Evolutionary conservation across 2,113 vertebrate species (phyloP).

Genomic region (Boleophthalmus pectinirostris): DNA sequence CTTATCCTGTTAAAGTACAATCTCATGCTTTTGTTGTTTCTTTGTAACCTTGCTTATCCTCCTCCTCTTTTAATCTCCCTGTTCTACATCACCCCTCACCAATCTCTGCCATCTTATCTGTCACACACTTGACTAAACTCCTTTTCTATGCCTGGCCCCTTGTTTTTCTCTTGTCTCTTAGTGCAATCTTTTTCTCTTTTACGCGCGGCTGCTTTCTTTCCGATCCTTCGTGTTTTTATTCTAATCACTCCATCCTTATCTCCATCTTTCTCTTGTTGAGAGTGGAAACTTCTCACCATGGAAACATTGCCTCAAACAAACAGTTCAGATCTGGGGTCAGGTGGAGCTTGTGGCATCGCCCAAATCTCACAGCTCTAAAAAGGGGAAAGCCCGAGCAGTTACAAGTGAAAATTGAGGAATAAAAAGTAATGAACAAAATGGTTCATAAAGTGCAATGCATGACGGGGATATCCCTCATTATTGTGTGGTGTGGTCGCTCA

Average conservation of each 20-base stretch:
- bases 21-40: constrained; percentile 42
- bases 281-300: constrained; percentile 66
- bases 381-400: constrained; percentile 4
- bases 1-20: constrained; percentile 15
- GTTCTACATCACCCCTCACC: constrained; percentile 17
- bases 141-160: constrained; percentile 50
- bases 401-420: constrained; percentile 6
- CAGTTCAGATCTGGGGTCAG: constrained; percentile 42
- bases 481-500: not conserved
- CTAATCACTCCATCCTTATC: constrained; percentile 67
- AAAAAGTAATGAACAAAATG: constrained; percentile 23
- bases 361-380: constrained; percentile 3
- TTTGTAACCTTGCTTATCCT: constrained; percentile 38
- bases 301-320: constrained; percentile 59
- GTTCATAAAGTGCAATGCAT: constrained; percentile 3
- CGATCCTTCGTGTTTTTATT: constrained; percentile 21
- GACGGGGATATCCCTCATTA: constrained; percentile 13
- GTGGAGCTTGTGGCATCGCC: constrained; percentile 27
- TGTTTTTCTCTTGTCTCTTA: constrained; percentile 56
- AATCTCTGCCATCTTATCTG: constrained; percentile 55
- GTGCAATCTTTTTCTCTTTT: constrained; percentile 59
- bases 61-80: constrained; percentile 43
- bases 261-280: constrained; percentile 58
- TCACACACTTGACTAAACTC: constrained; percentile 66
- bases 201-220: constrained; percentile 55